These are phyloP conservation scores for Chaitophorus viminalis DNA, from an alignment of 2,888 invertebrate genomes.

Conservation along the genomic window DNA sequence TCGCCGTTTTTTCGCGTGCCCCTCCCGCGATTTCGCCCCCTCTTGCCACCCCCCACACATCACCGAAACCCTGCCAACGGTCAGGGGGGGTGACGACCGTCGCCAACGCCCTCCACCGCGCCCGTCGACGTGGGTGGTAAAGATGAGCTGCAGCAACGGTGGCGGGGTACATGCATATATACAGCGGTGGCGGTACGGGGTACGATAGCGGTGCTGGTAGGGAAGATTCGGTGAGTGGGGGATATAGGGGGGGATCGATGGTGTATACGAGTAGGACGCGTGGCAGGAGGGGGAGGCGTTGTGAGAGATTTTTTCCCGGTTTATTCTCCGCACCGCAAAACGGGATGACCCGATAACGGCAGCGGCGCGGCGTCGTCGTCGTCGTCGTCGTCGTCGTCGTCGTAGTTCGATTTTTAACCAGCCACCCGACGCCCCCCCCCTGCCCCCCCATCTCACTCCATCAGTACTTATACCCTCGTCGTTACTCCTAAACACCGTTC, in stretches of 20 bases:
- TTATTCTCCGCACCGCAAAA: slow-evolving; percentile 56
- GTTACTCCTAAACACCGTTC: background rate
- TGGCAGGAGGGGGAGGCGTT: background rate
- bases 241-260: background rate
- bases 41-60: background rate
- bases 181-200: background rate
- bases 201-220: background rate
- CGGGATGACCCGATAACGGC: slow-evolving; percentile 61
- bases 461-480: too few species aligned
- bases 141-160: too few species aligned
- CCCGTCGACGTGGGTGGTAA: background rate
- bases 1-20: slow-evolving; percentile 18
- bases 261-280: too few species aligned
- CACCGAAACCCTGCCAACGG: background rate
- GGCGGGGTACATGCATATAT: background rate
- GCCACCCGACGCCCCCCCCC: slow-evolving; percentile 7
- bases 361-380: slow-evolving; percentile 31
- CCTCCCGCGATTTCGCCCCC: background rate
- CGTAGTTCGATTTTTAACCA: slow-evolving; percentile 60
- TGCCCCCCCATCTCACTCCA: background rate
- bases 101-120: background rate
- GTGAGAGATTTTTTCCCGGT: slow-evolving; percentile 52
- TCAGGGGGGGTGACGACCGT: background rate
- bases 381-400: slow-evolving; percentile 41
- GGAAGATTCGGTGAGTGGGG: background rate